These are phyloP conservation scores for Ormyrus rosae DNA, from an alignment of 2,888 invertebrate species.

Conservation along the genomic window DNA sequence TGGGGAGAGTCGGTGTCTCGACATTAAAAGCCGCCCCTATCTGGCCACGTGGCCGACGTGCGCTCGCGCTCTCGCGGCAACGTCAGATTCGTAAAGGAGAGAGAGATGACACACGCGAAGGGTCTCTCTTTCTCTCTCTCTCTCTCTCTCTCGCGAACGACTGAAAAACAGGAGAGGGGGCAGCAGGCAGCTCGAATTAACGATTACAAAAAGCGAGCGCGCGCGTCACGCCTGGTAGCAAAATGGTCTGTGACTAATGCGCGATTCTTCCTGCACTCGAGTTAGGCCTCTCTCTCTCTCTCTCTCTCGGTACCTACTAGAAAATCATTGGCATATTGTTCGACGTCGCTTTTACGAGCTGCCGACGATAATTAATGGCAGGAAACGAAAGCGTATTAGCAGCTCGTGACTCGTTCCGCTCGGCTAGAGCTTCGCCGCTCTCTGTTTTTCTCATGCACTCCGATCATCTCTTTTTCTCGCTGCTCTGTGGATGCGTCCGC, in stretches of 20 bases:
- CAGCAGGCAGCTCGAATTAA: constrained; percentile 65
- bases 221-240: constrained; percentile 74
- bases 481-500: neutral
- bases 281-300: constrained; percentile 38
- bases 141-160: neutral
- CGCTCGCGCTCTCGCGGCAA: constrained; percentile 59
- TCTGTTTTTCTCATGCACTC: constrained; percentile 17
- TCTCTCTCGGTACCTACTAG: constrained; percentile 59
- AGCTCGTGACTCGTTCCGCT: constrained; percentile 55
- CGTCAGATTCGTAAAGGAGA: constrained; percentile 68
- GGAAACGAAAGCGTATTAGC: constrained; percentile 62
- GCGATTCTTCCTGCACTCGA: constrained; percentile 64
- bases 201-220: constrained; percentile 65
- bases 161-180: constrained; percentile 36
- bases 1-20: constrained; percentile 45
- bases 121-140: neutral
- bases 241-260: constrained; percentile 75
- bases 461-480: constrained; percentile 21
- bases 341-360: constrained; percentile 60
- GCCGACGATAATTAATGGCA: constrained; percentile 66
- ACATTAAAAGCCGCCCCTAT: constrained; percentile 70
- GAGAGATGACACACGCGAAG: constrained; percentile 24
- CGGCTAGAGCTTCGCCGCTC: constrained; percentile 42
- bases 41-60: constrained; percentile 70
- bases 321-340: constrained; percentile 71